phyloP scores from a whole-genome alignment of 2,797 vertebrate species.

The Pantherophis vulpinus region DNA sequence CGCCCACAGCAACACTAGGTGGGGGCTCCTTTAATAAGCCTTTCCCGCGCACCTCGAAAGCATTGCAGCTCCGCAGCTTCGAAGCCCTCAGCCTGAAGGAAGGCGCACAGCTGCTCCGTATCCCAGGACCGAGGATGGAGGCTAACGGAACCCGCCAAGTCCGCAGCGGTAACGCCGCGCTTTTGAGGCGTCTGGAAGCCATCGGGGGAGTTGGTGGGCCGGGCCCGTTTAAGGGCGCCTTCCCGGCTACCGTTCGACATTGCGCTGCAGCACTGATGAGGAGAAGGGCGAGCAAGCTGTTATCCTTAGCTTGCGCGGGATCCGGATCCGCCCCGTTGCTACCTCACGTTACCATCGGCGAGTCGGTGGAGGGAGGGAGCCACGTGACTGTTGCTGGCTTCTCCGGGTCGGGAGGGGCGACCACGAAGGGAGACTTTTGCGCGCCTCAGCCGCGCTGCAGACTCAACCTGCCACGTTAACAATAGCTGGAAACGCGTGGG shows the following conservation, averaged over 20 bases:
- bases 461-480: background rate
- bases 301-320: background rate
- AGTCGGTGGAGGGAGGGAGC: background rate
- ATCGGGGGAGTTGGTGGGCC: background rate
- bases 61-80: slow-evolving; percentile 29
- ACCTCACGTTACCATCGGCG: background rate
- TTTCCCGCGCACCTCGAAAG: slow-evolving; percentile 55
- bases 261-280: background rate
- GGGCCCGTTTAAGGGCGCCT: slow-evolving; percentile 1
- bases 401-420: background rate
- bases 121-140: slow-evolving; percentile 47
- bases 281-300: background rate
- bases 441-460: background rate
- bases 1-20: background rate
- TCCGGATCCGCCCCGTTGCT: background rate
- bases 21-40: background rate
- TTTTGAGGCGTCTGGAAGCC: background rate
- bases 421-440: rapidly evolving
- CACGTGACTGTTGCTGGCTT: background rate
- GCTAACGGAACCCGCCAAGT: background rate
- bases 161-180: background rate
- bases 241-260: background rate
- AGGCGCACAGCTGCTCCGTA: slow-evolving; percentile 60
- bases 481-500: no score
- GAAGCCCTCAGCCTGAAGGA: slow-evolving; percentile 46